Conservation (phyloP, 2,113 vertebrate genomes). For the Bombycilla garrulus region DNA sequence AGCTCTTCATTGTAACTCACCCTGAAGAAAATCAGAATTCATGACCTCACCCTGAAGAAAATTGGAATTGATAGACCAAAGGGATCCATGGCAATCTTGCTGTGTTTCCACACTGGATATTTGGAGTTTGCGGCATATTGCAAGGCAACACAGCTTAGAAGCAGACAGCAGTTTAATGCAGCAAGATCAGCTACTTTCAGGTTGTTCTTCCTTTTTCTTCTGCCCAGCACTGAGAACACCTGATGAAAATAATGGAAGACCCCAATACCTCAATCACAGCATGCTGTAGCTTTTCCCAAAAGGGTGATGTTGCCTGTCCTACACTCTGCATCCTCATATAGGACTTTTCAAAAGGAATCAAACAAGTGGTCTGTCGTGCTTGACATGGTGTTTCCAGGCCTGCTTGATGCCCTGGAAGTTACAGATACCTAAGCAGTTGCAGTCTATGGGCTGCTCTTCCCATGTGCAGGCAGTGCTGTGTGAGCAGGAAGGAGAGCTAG, state of each 20-base stretch:
- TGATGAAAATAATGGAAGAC: neutral
- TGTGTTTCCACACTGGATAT: neutral
- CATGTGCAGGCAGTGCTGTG: neutral
- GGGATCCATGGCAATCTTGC: neutral
- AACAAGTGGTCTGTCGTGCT: neutral
- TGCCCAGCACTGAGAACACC: neutral
- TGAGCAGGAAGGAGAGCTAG: neutral
- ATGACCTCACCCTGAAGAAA: neutral
- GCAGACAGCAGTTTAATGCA: neutral
- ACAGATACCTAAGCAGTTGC: neutral
- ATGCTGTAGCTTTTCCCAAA: neutral
- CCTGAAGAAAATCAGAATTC: neutral
- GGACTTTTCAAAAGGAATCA: neutral
- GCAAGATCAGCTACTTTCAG: neutral
- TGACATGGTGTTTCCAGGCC: neutral
- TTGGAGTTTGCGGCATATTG: neutral
- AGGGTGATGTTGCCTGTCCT: neutral
- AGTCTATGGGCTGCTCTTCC: neutral
- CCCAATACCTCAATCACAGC: fast-evolving
- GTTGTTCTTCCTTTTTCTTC: neutral
- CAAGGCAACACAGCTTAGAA: neutral
- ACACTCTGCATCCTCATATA: neutral
- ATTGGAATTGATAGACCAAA: neutral
- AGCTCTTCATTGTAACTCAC: neutral
- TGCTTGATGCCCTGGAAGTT: neutral